These are phyloP conservation scores for Hypanus sabinus DNA, from an alignment of 2,113 vertebrate genomes.

Conservation along the genomic window DNA sequence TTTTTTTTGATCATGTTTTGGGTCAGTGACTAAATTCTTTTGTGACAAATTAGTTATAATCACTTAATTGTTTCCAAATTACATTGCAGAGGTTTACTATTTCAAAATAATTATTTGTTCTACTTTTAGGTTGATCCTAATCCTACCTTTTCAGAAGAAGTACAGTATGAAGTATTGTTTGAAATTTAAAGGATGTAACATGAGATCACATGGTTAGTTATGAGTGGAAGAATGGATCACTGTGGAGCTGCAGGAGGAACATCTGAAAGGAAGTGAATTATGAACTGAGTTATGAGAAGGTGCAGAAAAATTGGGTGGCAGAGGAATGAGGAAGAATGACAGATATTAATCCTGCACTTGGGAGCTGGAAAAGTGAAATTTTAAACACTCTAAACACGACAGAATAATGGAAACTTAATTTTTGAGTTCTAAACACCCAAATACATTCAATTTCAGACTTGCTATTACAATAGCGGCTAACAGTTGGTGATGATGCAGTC, in stretches of 20 bases:
- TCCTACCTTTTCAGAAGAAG: constrained; percentile 53
- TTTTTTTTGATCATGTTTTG: not conserved
- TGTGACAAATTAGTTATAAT: no score
- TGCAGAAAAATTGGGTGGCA: no score
- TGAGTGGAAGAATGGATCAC: not conserved
- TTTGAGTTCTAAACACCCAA: not conserved
- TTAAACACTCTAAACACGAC: not conserved
- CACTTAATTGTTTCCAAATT: no score
- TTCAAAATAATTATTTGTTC: constrained; percentile 36
- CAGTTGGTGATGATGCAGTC: not conserved
- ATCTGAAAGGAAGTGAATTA: not conserved
- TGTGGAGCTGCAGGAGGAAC: not conserved
- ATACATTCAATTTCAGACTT: not conserved
- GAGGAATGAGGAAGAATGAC: not conserved
- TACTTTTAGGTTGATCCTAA: constrained; percentile 60
- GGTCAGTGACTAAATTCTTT: not conserved
- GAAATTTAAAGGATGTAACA: constrained; percentile 48
- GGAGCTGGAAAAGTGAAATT: not conserved
- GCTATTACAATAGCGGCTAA: not conserved
- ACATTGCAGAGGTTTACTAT: not conserved
- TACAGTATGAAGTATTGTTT: constrained; percentile 51
- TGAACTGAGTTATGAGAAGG: not conserved
- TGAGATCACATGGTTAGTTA: not conserved
- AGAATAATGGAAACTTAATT: not conserved
- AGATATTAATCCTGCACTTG: not conserved